Conservation (phyloP, 2,113 vertebrate species). For the Gila orcuttii region DNA sequence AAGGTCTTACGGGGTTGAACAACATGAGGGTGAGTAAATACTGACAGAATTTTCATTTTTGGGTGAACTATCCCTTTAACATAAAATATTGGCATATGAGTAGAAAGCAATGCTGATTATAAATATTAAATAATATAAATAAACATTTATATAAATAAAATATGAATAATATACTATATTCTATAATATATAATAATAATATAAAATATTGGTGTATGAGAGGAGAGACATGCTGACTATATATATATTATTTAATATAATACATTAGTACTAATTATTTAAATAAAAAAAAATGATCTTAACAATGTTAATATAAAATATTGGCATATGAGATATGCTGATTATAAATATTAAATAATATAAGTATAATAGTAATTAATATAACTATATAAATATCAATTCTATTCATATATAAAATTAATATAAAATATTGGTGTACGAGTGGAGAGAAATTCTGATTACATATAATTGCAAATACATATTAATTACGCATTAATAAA, state of each 20-base stretch:
- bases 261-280: too few relatives aligned
- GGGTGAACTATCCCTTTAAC: too few relatives aligned
- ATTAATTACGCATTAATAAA: neutral
- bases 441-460: neutral
- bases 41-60: too few relatives aligned
- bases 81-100: neutral
- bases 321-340: neutral
- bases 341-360: too few relatives aligned
- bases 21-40: too few relatives aligned
- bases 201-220: neutral
- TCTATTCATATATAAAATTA: neutral
- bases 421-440: neutral
- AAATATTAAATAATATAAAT: neutral
- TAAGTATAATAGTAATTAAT: too few relatives aligned
- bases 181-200: neutral
- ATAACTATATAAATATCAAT: too few relatives aligned
- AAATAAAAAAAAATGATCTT: too few relatives aligned
- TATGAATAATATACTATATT: neutral
- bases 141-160: neutral
- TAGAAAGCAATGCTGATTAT: neutral
- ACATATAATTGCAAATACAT: neutral
- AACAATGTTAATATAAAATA: neutral
- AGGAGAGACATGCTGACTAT: neutral
- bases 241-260: neutral
- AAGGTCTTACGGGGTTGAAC: too few relatives aligned